A percentile compares a stretch with the other conserved stretches of the same genome.
Evolutionary conservation across 2,888 invertebrate genomes (phyloP).

Genomic region (Phalera bucephala): DNA sequence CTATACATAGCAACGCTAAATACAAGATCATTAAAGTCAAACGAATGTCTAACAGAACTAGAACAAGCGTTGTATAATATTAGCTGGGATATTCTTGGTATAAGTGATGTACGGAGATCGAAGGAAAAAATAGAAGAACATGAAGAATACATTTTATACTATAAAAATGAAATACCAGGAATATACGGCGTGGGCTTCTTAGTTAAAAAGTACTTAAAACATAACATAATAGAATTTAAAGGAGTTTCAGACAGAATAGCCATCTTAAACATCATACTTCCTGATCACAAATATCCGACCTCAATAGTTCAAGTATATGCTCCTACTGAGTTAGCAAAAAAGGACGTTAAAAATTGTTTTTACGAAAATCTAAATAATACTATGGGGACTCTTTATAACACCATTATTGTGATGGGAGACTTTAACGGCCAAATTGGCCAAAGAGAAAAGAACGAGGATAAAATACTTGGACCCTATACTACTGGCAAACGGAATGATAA

Average conservation of each 20-base stretch:
- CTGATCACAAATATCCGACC: background rate
- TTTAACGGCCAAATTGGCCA: conserved; percentile 7
- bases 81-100: too few species aligned
- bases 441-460: conserved; percentile 12
- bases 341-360: background rate
- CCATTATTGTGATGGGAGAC: background rate
- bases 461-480: conserved; percentile 9
- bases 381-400: background rate
- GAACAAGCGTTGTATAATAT: too few species aligned
- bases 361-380: background rate
- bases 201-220: too few species aligned
- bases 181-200: too few species aligned
- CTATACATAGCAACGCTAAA: too few species aligned
- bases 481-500: conserved; percentile 21
- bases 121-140: too few species aligned
- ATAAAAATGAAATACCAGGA: too few species aligned
- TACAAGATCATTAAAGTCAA: too few species aligned
- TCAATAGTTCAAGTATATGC: background rate
- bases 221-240: too few species aligned
- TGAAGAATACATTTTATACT: too few species aligned
- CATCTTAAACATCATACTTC: background rate
- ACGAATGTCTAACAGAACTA: too few species aligned
- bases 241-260: conserved; percentile 3
- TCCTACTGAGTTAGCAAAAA: background rate
- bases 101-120: too few species aligned